Percentiles rank a stretch among this genome's conserved stretches.
Conservation (phyloP, 2,888 invertebrate species). For the Lasioglossum morio region DNA sequence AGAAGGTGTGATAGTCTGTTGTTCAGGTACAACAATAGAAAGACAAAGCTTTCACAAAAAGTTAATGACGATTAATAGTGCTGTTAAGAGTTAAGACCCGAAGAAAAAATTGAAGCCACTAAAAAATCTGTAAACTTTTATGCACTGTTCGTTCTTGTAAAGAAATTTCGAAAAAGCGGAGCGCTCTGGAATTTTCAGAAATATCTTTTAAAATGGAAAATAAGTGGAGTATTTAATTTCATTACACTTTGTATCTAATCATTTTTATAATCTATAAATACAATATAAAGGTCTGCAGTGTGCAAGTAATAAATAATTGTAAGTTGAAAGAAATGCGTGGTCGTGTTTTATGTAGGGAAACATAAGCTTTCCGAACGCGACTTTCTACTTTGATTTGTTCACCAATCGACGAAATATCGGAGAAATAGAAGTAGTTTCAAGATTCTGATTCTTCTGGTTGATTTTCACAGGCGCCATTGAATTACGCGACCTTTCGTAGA, state of each 20-base stretch:
- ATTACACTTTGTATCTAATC: neutral
- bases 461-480: constrained; percentile 34
- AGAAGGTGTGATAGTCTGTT: neutral
- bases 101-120: neutral
- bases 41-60: neutral
- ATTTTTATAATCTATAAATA: neutral
- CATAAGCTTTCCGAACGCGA: neutral
- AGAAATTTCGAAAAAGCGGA: neutral
- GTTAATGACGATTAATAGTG: neutral
- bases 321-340: neutral
- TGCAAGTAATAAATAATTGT: neutral
- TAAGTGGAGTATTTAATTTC: neutral
- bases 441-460: constrained; percentile 2
- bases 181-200: too few relatives aligned
- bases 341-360: neutral
- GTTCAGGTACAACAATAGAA: neutral
- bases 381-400: neutral
- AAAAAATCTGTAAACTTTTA: neutral
- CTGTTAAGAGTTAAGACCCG: neutral
- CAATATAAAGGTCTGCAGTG: neutral
- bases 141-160: neutral
- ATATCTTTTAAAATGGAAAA: too few relatives aligned
- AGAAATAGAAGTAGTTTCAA: neutral
- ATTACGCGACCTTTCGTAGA: constrained; percentile 38
- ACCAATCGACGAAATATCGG: neutral